Base-by-base conservation (phyloP, 2,797 vertebrate genomes). In the Glyptemys insculpta region DNA sequence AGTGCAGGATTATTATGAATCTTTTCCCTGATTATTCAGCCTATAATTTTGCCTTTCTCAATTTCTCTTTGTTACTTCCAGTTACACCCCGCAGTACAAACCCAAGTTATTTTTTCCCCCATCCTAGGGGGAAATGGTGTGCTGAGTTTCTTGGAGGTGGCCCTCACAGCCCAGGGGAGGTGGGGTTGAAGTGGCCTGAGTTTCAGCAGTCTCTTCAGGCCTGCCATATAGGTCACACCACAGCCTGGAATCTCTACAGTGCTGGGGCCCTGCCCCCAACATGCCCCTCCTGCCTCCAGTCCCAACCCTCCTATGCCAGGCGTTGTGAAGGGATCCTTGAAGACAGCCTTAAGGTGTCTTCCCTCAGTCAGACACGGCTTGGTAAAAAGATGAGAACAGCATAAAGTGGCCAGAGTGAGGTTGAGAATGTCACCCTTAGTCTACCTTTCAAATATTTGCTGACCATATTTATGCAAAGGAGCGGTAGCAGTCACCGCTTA, bases 1-100 rank as follows among this genome's bases (percentile, higher is more conserved):
- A 87, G 83, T 3, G 0, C 80, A 91, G 96, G 94, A 96, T 94
- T 94, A 96, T 96, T 97, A 94, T 59, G 31, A 85, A 23, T 65
- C 87, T 92, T 68, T 80, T 79, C 3, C 18, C 27, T n/a, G 53
- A 34, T 41, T 83, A 90, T 72, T 88, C 87, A 89, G 59, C 83
- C 76, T 83, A 23, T 7, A n/a, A 3, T 4, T n/a, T 68, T 74
- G 6, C 10, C 29, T 6, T 19, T 2, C 31, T 23, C 31, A 34
- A 1, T 57, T 19, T 25, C 5, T 2, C 2, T 31, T 1, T 6
- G 0, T 56, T 80, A 76, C 80, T 29, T 34, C 79, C 80, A 57
- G 72, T 86, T 49, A 47, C 90, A 80, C 41, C 8, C 53, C 47
- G 79, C 5, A 72, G 44, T 29, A 56, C 15, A 84, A 29, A 93